These are phyloP conservation scores for Diabrotica virgifera DNA, from an alignment of 1,140 invertebrate genomes.

Conservation along the genomic window DNA sequence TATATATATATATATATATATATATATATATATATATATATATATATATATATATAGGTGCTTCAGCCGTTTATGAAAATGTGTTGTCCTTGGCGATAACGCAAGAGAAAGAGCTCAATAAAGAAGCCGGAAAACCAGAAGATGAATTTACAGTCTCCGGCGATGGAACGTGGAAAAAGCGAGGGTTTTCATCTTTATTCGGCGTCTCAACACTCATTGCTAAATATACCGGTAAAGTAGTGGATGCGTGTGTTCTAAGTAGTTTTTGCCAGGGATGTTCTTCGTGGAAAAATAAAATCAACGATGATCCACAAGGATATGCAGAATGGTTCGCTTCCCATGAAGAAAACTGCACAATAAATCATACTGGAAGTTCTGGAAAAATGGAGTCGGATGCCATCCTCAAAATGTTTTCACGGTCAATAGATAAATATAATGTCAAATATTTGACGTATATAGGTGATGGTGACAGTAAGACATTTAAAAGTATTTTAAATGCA, in stretches of 20 bases:
- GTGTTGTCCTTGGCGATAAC: conserved; percentile 10
- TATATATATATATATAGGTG: conserved; percentile 16
- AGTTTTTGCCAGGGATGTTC: conserved; percentile 30
- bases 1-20: conserved; percentile 20
- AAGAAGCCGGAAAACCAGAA: conserved; percentile 18
- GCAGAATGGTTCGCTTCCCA: conserved; percentile 29
- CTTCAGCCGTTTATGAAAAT: conserved; percentile 6
- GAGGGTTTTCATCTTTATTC: conserved; percentile 36
- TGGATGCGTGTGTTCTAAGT: conserved; percentile 34
- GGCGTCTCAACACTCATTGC: conserved; percentile 33
- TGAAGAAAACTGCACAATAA: conserved; percentile 27
- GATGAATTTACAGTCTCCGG: conserved; percentile 30
- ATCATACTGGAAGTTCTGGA: conserved; percentile 34
- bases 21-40: too few relatives aligned
- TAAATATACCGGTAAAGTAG: conserved; percentile 33
- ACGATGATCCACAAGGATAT: conserved; percentile 23
- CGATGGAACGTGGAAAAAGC: conserved; percentile 39
- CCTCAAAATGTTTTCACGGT: conserved; percentile 35
- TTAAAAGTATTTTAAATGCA: conserved; percentile 25
- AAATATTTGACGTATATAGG: conserved; percentile 35
- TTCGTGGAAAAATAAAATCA: conserved; percentile 25
- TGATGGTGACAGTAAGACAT: conserved; percentile 33
- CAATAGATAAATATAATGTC: conserved; percentile 24
- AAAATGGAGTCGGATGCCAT: conserved; percentile 38
- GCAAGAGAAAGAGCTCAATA: conserved; percentile 17